These are phyloP conservation scores for Orchestia grillus DNA, from an alignment of 1,140 invertebrate species.

Conservation along the genomic window DNA sequence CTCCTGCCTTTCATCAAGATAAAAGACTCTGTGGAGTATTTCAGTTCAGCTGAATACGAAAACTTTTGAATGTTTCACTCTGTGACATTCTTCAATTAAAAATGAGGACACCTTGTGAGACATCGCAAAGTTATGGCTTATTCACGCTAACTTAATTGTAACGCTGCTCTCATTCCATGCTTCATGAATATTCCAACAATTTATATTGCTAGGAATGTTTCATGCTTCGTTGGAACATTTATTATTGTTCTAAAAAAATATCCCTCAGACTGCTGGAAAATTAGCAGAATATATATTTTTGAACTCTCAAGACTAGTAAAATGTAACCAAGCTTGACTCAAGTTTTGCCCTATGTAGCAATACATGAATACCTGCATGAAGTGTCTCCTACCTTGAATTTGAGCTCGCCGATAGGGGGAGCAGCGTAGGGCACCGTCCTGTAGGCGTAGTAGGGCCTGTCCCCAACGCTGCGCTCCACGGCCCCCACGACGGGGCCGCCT, in stretches of 20 bases:
- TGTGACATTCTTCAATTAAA: no score
- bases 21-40: no score
- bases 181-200: background rate
- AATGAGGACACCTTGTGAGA: no score
- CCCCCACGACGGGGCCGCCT: slow-evolving; percentile 26
- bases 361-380: background rate
- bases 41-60: no score
- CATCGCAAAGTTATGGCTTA: no score
- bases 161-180: background rate
- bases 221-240: background rate
- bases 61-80: no score
- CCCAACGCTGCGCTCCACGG: background rate
- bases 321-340: background rate
- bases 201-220: background rate
- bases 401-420: slow-evolving; percentile 11
- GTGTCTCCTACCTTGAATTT: slow-evolving; percentile 33
- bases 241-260: background rate
- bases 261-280: background rate
- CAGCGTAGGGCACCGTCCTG: slow-evolving; percentile 47
- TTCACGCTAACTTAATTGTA: background rate
- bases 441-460: slow-evolving; percentile 50
- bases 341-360: background rate
- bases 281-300: background rate
- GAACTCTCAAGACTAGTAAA: background rate
- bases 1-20: no score